Base-by-base conservation (phyloP, 2,113 vertebrate genomes). In the Oxygymnocypris stewartii region DNA sequence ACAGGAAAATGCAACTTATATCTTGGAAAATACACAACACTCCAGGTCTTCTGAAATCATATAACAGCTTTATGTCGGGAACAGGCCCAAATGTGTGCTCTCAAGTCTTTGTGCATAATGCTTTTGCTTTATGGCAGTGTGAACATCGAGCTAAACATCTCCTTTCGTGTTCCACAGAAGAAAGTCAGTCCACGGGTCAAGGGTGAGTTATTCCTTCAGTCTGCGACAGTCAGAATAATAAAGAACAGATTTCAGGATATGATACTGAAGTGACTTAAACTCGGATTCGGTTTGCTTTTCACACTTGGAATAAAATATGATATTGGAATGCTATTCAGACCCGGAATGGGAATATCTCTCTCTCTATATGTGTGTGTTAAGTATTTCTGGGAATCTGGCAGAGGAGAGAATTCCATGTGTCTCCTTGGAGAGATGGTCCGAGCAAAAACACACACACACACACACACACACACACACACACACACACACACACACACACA, bases 371-470 rank as follows among this genome's bases (percentile, higher is more conserved):
- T 61, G 40, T 23, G 85, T 91, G 51, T 85, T 89, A 25, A 47
- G 47, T 85, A 61, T 87, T 85, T 80, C 87, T 88, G 84, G 83
- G 87, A 85, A 85, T 85, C 87, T 88, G 87, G 83, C 87, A 87
- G 84, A 73, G 67, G 75, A 57, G 47, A 80, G 61, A 87, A 87
- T 87, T 87, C 79, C 61, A n/a, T 86, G 63, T 85, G 84, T 86
- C 82, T 85, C 87, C 78, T 78, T 25, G 42, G 87, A 87, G 84
- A 83, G 71, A 85, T 85, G 76, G 82, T 84, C 82, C 42, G 86
- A 80, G 78, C 74, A 79, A 75, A 51, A 76, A 74, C 59, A 77
- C 44, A 61, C 79, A 57, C 81, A 69, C 59, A 79, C 79, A 82
- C 73, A 82, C 69, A 31, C 28, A 31, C 28, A 1, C 28, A 31